These are phyloP conservation scores for Drosophila murphyi DNA, from an alignment of 1,140 invertebrate species.

Conservation along the genomic window DNA sequence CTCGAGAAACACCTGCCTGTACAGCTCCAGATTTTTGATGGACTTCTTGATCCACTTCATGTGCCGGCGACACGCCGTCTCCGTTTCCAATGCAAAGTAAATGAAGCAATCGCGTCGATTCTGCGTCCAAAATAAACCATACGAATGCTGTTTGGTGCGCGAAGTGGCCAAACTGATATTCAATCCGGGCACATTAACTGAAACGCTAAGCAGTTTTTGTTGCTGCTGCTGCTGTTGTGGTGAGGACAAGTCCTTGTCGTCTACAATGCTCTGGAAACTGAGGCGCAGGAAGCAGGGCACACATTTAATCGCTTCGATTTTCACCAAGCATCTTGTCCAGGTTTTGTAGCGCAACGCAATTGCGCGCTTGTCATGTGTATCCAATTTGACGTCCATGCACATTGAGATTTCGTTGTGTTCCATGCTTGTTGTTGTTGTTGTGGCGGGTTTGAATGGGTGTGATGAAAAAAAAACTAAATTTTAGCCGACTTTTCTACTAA, in stretches of 20 bases:
- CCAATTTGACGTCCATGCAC: conserved; percentile 80
- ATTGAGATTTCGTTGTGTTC: conserved; percentile 82
- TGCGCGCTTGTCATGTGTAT: conserved; percentile 80
- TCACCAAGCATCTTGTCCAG: conserved; percentile 79
- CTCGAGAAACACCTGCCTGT: conserved; percentile 75
- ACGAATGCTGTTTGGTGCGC: conserved; percentile 76
- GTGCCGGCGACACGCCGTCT: conserved; percentile 65
- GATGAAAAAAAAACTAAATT: conserved; percentile 53
- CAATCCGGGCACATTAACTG: conserved; percentile 79
- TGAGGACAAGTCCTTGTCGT: conserved; percentile 4
- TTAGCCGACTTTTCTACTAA: conserved; percentile 11
- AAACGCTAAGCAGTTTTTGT: conserved; percentile 56
- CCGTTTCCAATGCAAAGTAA: conserved; percentile 79
- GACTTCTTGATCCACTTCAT: conserved; percentile 84
- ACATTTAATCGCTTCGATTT: conserved; percentile 84
- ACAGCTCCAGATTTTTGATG: conserved; percentile 81
- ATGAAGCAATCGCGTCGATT: conserved; percentile 81
- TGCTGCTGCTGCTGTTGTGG: conserved; percentile 19
- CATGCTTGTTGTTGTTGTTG: conserved; percentile 44
- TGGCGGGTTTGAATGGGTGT: conserved; percentile 12
- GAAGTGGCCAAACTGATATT: conserved; percentile 73
- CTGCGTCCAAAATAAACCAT: conserved; percentile 82
- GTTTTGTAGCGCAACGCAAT: conserved; percentile 71
- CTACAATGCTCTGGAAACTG: conserved; percentile 52
- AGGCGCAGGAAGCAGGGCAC: conserved; percentile 79